Evolutionary conservation across 2,113 vertebrate genomes (phyloP).

Genomic region (Megalops atlanticus): DNA sequence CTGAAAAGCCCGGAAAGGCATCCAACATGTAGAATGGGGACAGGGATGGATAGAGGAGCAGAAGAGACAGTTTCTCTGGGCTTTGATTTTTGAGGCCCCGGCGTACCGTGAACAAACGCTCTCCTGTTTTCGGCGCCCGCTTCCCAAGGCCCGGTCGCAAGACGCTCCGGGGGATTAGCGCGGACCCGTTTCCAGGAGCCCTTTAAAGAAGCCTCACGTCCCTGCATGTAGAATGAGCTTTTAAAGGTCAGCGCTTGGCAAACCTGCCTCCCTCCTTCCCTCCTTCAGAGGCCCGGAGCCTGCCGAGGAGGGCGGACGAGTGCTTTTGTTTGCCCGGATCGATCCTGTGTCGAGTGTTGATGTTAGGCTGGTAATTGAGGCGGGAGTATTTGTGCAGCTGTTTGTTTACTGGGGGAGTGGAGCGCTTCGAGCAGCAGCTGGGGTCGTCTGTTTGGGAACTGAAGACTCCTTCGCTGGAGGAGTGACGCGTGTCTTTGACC

Average conservation of each 20-base stretch:
- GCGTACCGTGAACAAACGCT: background rate
- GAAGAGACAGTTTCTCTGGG: background rate
- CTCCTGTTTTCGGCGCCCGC: no score
- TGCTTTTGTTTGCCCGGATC: background rate
- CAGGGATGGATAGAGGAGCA: background rate
- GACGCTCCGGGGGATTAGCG: background rate
- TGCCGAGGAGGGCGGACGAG: background rate
- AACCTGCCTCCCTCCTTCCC: background rate
- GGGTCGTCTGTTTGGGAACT: no score
- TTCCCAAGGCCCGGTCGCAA: background rate
- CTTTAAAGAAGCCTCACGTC: background rate
- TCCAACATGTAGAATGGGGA: background rate
- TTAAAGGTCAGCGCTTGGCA: constrained; percentile 5
- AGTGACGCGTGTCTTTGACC: no score
- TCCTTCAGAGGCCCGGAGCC: background rate
- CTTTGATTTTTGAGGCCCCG: background rate
- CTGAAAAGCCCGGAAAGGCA: no score
- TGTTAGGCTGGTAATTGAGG: background rate
- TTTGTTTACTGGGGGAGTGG: background rate
- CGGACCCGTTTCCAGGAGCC: no score
- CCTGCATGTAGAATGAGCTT: background rate
- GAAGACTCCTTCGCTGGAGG: no score
- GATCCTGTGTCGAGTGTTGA: constrained; percentile 3
- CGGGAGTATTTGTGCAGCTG: background rate
- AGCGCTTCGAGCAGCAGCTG: background rate